Evolutionary conservation across 2,888 invertebrate genomes (phyloP), one percentile per base, ranked within the genome.

Genomic region (Caenorhabditis plicata): DNA sequence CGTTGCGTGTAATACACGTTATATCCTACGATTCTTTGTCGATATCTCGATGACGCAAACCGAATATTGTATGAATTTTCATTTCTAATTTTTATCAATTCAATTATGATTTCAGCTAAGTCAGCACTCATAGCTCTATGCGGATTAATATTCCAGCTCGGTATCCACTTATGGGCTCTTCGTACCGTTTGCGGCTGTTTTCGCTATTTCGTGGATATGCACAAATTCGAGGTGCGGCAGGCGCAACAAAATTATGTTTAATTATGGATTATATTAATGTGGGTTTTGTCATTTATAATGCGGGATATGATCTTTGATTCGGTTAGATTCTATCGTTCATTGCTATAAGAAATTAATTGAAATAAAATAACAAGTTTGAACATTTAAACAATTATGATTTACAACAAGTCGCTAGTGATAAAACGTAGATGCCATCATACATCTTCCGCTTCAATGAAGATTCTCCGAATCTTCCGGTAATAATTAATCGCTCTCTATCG

Each of bases 141-240:
- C 3, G 60, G 54, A 8, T 51, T 72, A 1, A 53, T 54, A 9
- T 58, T 53, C n/a, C 60, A 64, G 35, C 43, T 72, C 1, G 46
- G 65, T 32, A 60, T 72, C 20, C 72, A 72, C 26, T 61, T 68
- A 13, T 72, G 72, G 72, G 63, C 72, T 8, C 44, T 69, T 9
- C 47, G 72, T 44, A 57, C 69, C 3, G 72, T 72, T 3, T 72
- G 72, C 20, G 54, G 69, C 19, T 72, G 72, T 35, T 72, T 57
- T 33, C 63, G 68, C 9, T 69, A 69, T 45, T 69, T 69, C 40
- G 64, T 53, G 8, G 68, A 69, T 55, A 48, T 64, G 23, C 48
- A 53, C 25, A 53, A 57, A 22, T 69, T 66, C 40, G 63, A 69
- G 46, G 41, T 63, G 7, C 47, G 61, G 31, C 61, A 66, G 44